phyloP scores from a whole-genome alignment of 1,140 invertebrate species.

The Camponotus pennsylvanicus region DNA sequence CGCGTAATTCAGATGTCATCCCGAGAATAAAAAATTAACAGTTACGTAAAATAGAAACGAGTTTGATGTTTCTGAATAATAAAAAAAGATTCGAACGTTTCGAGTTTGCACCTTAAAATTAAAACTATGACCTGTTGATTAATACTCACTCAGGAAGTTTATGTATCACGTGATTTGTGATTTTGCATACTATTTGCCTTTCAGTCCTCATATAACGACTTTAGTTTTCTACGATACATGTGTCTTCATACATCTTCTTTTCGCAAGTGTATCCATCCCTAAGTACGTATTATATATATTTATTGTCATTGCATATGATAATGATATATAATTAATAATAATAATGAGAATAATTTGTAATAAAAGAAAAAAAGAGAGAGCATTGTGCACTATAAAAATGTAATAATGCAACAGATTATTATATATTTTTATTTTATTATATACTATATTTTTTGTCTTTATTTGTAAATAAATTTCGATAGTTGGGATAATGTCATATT shows the following conservation, averaged over 20 bases:
- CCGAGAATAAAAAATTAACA: not conserved
- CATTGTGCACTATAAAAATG: not conserved
- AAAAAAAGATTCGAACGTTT: too few relatives aligned
- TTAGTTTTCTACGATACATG: conserved; percentile 30
- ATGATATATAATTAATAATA: conserved; percentile 6
- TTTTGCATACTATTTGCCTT: conserved; percentile 65
- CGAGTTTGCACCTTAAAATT: conserved; percentile 17
- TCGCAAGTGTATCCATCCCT: not conserved
- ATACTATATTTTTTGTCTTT: too few relatives aligned
- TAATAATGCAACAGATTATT: not conserved
- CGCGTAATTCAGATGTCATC: not conserved
- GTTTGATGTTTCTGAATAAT: not conserved
- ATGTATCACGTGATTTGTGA: conserved; percentile 58
- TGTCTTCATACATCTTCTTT: conserved; percentile 17
- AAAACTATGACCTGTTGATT: conserved; percentile 61
- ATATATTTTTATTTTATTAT: too few relatives aligned
- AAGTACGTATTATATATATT: conserved; percentile 46
- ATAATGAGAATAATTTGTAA: not conserved
- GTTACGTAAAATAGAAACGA: not conserved
- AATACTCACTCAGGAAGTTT: conserved; percentile 45
- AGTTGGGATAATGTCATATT: not conserved
- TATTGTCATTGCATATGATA: not conserved
- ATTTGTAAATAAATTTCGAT: not conserved
- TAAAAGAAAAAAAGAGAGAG: not conserved
- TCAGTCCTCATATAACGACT: not conserved